A percentile compares a stretch with the other conserved stretches of the same genome.
These are phyloP conservation scores for Mallotus villosus DNA, from an alignment of 2,797 vertebrate species.

Conservation along the genomic window DNA sequence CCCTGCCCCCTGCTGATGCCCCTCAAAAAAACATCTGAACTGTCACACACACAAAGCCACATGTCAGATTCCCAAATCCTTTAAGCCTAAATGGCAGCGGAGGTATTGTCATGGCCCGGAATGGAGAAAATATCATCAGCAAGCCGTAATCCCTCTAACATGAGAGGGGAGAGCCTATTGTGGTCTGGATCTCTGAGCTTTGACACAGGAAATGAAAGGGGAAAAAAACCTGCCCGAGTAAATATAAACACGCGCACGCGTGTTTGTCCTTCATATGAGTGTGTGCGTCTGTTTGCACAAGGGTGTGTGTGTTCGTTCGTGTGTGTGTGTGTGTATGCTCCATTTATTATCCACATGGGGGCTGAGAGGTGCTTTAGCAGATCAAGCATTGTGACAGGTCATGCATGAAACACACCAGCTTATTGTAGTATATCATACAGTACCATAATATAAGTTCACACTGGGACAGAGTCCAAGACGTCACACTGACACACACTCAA, in stretches of 20 bases:
- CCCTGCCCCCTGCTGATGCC: no score
- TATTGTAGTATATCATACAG: no score
- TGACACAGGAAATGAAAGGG: constrained; percentile 58
- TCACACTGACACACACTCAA: no score
- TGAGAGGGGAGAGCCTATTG: constrained; percentile 35
- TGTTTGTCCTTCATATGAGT: constrained; percentile 18
- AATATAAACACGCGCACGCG: constrained; percentile 40
- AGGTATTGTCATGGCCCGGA: background rate
- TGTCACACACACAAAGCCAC: no score
- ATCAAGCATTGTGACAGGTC: background rate
- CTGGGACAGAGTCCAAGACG: no score
- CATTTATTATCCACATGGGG: constrained; percentile 18
- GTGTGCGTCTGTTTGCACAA: background rate
- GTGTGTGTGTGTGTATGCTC: background rate
- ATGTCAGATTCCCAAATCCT: background rate
- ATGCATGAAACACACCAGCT: background rate
- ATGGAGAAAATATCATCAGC: constrained; percentile 15
- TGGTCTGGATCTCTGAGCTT: constrained; percentile 18
- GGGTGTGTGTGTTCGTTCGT: background rate
- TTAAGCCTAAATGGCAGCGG: background rate
- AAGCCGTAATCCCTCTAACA: constrained; percentile 36
- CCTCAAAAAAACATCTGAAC: no score
- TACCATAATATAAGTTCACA: no score
- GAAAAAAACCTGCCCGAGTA: constrained; percentile 16
- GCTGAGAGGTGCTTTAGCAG: constrained; percentile 39